These are phyloP conservation scores for Ameiurus melas DNA, from an alignment of 2,113 vertebrate genomes.

Conservation along the genomic window DNA sequence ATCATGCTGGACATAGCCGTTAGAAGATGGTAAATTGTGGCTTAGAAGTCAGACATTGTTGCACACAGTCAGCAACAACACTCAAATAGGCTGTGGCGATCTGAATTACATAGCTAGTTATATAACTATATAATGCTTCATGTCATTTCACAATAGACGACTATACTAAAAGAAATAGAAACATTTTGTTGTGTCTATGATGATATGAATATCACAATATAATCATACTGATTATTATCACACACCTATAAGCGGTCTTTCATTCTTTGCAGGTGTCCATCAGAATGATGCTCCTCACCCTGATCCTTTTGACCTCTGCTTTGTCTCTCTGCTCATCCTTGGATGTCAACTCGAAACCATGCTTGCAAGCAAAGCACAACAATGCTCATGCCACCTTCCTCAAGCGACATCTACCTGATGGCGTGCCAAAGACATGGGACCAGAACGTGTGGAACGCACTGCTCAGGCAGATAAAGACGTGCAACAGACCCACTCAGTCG, in stretches of 20 bases:
- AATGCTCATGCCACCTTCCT: slow-evolving; percentile 64
- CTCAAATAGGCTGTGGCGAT: not conserved
- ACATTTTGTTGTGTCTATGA: not conserved
- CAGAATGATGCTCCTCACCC: slow-evolving; percentile 22
- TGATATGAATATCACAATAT: not conserved
- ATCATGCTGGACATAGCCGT: not conserved
- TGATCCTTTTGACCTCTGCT: slow-evolving; percentile 22
- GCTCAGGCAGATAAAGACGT: slow-evolving; percentile 59
- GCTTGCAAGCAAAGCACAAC: slow-evolving; percentile 63
- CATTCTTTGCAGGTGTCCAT: slow-evolving; percentile 6
- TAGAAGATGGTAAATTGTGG: not conserved
- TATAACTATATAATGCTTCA: not conserved
- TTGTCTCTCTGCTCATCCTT: slow-evolving; percentile 50
- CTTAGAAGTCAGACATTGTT: too few relatives aligned
- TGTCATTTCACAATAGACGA: not conserved
- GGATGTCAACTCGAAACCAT: slow-evolving; percentile 60
- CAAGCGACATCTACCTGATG: slow-evolving; percentile 62
- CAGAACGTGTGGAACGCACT: slow-evolving; percentile 61
- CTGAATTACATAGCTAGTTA: not conserved
- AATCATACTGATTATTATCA: not conserved
- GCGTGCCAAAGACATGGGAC: slow-evolving; percentile 49
- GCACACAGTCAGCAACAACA: not conserved
- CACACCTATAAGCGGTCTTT: not conserved
- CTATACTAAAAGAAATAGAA: not conserved
- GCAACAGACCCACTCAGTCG: slow-evolving; percentile 73